Evolutionary conservation across 2,113 vertebrate species (phyloP).

Genomic region (Donacobius atricapilla): DNA sequence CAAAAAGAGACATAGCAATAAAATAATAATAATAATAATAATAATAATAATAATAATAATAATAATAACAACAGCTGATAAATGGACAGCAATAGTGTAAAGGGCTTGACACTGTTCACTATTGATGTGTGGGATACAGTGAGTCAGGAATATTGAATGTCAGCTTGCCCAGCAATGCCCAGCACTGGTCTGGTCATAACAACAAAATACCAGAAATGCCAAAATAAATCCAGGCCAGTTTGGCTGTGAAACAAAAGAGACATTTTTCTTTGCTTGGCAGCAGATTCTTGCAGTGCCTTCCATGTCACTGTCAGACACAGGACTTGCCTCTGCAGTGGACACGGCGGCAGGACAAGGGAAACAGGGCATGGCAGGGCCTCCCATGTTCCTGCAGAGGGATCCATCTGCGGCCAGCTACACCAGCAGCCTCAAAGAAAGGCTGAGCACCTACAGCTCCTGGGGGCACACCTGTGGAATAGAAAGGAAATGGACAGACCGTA

Average conservation of each 20-base stretch:
- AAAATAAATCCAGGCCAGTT: background rate
- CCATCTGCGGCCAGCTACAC: background rate
- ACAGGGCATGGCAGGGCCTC: background rate
- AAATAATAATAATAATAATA: background rate
- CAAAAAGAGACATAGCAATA: background rate
- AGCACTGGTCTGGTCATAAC: background rate
- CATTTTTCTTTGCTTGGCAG: background rate
- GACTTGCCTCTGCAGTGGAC: background rate
- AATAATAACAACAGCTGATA: background rate
- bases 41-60: background rate
- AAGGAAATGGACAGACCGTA: background rate
- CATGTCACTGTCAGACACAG: background rate
- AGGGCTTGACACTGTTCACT: background rate
- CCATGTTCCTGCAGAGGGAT: background rate
- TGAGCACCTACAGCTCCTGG: background rate
- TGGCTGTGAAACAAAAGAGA: background rate
- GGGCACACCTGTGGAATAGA: background rate
- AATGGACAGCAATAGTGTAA: background rate
- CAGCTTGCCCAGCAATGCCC: background rate
- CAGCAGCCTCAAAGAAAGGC: background rate
- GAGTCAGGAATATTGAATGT: background rate
- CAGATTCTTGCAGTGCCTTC: background rate
- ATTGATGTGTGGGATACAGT: background rate
- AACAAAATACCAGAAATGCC: background rate
- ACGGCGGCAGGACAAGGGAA: background rate